These are phyloP conservation scores for Gambusia yucatana DNA, from an alignment of 2,797 vertebrate species.

Conservation along the genomic window DNA sequence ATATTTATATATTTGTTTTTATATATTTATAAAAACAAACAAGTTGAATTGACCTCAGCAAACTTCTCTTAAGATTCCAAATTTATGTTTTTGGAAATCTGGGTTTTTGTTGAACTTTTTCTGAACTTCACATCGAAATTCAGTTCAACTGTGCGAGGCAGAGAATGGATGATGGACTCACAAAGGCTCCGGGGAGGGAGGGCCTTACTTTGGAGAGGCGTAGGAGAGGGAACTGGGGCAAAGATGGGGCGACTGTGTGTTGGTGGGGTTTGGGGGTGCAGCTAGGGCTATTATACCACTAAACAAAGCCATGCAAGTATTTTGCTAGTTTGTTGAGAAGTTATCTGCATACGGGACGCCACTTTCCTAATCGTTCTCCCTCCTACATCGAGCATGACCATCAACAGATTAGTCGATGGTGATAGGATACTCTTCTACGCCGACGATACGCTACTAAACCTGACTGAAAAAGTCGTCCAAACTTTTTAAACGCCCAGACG, in stretches of 20 bases:
- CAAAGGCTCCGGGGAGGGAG: conserved; percentile 69
- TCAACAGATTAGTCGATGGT: neutral
- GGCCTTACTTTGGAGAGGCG: conserved; percentile 62
- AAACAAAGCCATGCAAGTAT: conserved; percentile 74
- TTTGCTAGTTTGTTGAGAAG: conserved; percentile 65
- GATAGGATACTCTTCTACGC: neutral
- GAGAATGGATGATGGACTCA: conserved; percentile 65
- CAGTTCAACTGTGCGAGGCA: conserved; percentile 16
- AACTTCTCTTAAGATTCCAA: conserved; percentile 10
- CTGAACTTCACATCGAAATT: conserved; percentile 29
- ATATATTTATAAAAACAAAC: conserved; percentile 16
- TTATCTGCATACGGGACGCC: conserved; percentile 49
- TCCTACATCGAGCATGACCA: neutral
- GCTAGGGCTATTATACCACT: conserved; percentile 59
- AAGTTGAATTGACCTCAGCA: conserved; percentile 26
- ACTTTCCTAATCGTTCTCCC: conserved; percentile 21
- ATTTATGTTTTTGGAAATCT: neutral
- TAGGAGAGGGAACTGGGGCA: conserved; percentile 74
- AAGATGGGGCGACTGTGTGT: conserved; percentile 58
- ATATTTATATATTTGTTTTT: conserved; percentile 16
- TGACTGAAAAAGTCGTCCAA: conserved; percentile 13
- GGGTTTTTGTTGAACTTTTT: conserved; percentile 28
- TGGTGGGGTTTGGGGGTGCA: conserved; percentile 13
- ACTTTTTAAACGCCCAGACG: conserved; percentile 39
- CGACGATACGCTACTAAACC: neutral